Evolutionary conservation across 2,797 vertebrate genomes (phyloP).

Genomic region (Limnodromus scolopaceus): DNA sequence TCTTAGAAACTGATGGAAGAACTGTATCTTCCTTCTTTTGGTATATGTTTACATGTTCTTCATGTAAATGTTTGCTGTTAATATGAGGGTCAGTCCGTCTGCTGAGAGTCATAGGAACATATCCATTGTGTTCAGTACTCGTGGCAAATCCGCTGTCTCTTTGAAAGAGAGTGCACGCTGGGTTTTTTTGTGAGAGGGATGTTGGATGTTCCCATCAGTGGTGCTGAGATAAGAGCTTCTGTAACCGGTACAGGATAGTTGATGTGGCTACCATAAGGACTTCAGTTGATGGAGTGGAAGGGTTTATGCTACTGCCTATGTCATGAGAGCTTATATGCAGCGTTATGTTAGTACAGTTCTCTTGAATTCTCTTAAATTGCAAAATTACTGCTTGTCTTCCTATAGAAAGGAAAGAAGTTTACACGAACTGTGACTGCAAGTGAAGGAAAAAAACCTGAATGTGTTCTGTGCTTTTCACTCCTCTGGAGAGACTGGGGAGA

Average conservation of each 20-base stretch:
- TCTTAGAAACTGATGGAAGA: neutral
- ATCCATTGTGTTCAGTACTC: fast-evolving
- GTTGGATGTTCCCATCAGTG: neutral
- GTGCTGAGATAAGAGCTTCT: neutral
- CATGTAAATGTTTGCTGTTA: neutral
- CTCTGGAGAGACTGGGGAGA: neutral
- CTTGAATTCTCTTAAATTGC: neutral
- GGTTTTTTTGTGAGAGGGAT: neutral
- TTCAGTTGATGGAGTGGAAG: neutral
- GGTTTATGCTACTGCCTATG: neutral
- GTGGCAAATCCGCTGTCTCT: neutral
- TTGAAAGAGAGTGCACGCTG: fast-evolving
- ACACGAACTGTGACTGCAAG: neutral
- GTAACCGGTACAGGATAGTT: neutral
- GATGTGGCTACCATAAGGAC: neutral
- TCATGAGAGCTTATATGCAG: neutral
- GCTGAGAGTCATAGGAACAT: neutral
- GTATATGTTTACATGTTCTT: neutral
- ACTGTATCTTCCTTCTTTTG: neutral
- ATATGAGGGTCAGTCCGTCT: neutral
- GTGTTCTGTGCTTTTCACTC: neutral
- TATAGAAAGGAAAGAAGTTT: neutral
- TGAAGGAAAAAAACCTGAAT: neutral
- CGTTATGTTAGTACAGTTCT: neutral
- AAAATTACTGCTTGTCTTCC: neutral